These are phyloP conservation scores for Xylophagus ater DNA, from an alignment of 2,888 invertebrate species.

Conservation along the genomic window DNA sequence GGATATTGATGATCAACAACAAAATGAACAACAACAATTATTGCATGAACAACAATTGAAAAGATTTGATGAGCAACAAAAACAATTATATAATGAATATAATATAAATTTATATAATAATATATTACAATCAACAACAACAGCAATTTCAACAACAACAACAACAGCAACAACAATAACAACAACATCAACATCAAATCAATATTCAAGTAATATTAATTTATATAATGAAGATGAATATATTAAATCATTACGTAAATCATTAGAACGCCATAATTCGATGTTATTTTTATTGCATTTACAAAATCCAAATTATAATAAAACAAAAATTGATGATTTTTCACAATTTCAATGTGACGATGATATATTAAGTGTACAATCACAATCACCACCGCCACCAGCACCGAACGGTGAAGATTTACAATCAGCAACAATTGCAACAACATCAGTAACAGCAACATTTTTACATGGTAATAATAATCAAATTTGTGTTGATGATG, in stretches of 20 bases:
- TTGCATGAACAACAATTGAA: background rate
- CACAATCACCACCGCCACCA: constrained; percentile 70
- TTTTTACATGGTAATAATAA: constrained; percentile 11
- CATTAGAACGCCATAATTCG: constrained; percentile 35
- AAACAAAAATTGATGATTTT: constrained; percentile 23
- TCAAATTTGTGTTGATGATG: constrained; percentile 1
- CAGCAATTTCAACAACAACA: background rate
- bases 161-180: background rate
- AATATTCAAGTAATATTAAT: constrained; percentile 23
- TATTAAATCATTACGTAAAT: constrained; percentile 33
- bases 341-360: constrained; percentile 21
- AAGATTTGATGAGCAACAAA: too few relatives aligned
- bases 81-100: background rate
- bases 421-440: background rate
- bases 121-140: background rate
- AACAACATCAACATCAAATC: constrained; percentile 1
- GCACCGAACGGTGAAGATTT: constrained; percentile 55
- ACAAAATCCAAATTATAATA: constrained; percentile 34
- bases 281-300: constrained; percentile 36
- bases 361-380: constrained; percentile 30
- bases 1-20: background rate
- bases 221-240: constrained; percentile 38
- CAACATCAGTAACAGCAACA: constrained; percentile 11
- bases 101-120: background rate
- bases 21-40: background rate